phyloP scores from a whole-genome alignment of 92 coral and sea anemone species.

The Parazoanthus swiftii region DNA sequence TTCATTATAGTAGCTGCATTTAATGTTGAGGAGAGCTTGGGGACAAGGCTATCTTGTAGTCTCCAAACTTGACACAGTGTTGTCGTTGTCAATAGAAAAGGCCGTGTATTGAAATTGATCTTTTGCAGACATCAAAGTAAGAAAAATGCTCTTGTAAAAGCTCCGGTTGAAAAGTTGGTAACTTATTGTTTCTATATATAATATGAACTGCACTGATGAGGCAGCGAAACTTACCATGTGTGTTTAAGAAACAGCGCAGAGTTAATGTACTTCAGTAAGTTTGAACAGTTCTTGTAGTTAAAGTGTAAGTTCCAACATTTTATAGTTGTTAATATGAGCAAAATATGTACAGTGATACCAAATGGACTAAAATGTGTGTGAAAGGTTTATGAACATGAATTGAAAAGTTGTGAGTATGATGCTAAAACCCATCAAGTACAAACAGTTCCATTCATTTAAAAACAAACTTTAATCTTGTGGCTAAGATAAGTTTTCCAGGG shows the following conservation, averaged over 20 bases:
- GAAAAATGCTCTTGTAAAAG: neutral
- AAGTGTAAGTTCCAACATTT: neutral
- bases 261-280: neutral
- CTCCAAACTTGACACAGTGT: neutral
- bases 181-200: too few relatives aligned
- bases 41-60: neutral
- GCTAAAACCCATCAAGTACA: neutral
- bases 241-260: neutral
- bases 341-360: slow-evolving; percentile 4
- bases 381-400: slow-evolving; percentile 16
- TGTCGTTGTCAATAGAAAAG: too few relatives aligned
- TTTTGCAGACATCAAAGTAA: neutral
- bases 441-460: neutral
- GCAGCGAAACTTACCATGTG: neutral
- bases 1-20: neutral
- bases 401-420: slow-evolving; percentile 12
- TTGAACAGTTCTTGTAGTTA: neutral
- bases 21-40: neutral
- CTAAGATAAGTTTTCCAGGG: neutral
- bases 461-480: neutral
- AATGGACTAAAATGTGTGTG: neutral
- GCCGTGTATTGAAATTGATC: neutral
- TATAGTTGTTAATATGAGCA: neutral
- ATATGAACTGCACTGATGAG: neutral
- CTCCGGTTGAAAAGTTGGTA: neutral